A percentile compares a stretch with the other conserved stretches of the same genome.
Evolutionary conservation across 2,113 vertebrate genomes (phyloP).

Genomic region (Bubalus kerabau): DNA sequence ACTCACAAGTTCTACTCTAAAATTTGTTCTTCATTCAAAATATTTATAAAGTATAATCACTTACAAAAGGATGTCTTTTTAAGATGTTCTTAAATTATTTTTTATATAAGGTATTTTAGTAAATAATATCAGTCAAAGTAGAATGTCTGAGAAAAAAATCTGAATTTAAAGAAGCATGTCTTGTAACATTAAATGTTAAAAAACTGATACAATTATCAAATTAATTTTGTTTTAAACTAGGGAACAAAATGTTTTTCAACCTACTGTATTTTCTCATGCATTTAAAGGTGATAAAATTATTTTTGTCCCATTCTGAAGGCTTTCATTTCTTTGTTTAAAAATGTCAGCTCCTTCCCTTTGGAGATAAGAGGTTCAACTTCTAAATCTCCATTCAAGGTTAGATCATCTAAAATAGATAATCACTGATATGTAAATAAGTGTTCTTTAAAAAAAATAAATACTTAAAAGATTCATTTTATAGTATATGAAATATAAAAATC

Average conservation of each 20-base stretch:
- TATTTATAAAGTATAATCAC: neutral
- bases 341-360: neutral
- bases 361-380: neutral
- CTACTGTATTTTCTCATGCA: neutral
- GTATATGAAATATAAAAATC: neutral
- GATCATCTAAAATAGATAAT: neutral
- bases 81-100: neutral
- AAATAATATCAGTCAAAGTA: neutral
- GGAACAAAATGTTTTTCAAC: neutral
- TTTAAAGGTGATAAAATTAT: neutral
- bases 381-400: neutral
- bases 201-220: neutral
- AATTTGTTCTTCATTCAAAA: neutral
- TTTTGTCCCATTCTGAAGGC: neutral
- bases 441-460: neutral
- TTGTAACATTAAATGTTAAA: neutral
- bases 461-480: neutral
- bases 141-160: neutral
- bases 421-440: neutral
- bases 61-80: neutral
- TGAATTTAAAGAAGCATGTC: neutral
- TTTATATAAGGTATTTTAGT: neutral
- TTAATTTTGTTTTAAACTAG: neutral
- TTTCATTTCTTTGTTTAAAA: conserved; percentile 28
- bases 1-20: neutral